Base-by-base conservation (phyloP, 2,797 vertebrate genomes). In the Siniperca obscura region DNA sequence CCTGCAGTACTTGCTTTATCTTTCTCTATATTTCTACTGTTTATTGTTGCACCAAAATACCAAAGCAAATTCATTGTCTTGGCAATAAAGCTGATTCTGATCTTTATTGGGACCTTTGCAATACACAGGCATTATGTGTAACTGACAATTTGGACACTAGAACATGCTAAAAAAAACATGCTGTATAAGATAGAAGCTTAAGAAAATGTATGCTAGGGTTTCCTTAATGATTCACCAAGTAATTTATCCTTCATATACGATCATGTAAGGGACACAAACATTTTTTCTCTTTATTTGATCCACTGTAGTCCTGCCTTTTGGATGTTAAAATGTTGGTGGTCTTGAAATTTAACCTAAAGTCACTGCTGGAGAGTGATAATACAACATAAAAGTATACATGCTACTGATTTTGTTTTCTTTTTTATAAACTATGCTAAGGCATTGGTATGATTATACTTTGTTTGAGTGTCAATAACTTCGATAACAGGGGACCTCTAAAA, bases 391-490 rank as follows among this genome's bases (percentile, higher is more conserved):
- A 78, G 25, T 19, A 12, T 22, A 0, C 16, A 36, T 40, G 46
- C 13, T 7, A 1, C 38, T 9, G 13, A 44, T 66, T 79, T 50
- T 78, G 17, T 30, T 69, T 16, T 71, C 11, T 36, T 72, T 36
- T 70, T 81, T 27, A 76, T 72, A n/a, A 38, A 64, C 48, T 16
- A n/a, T 64, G 55, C 14, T 48, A 66, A 81, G 27, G 22, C 56
- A 10, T 44, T 48, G 77, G 42, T 38, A 27, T 61, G 60, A 76
- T 81, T 57, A 11, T 44, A 22, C 68, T 48, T 73, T 53, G 44
- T 76, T 70, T 83, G 74, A 90, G 65, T 81, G 77, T 80, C 83
- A 84, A 75, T 75, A 81, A 78, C 82, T 74, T 62, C 57, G 82
- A 86, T 83, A 84, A 84, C 66, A 36, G 81, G 68, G 81, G 76